Evolutionary conservation across 2,888 invertebrate species (phyloP).

Genomic region (Eulithis prunata): DNA sequence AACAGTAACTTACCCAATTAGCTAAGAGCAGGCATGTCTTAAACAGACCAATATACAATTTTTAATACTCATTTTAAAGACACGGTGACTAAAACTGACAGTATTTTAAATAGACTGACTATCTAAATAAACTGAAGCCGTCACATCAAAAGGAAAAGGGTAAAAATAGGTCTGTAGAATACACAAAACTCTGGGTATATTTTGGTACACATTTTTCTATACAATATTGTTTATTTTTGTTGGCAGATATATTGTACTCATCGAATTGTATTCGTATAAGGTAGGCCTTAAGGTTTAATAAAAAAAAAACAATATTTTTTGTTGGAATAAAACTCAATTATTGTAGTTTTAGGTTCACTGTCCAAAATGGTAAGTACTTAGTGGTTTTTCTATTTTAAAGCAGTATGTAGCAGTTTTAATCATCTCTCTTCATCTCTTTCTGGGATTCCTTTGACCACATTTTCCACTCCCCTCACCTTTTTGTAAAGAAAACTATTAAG

Average conservation of each 20-base stretch:
- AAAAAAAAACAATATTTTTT: no score
- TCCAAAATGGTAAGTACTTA: no score
- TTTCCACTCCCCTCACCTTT: slow-evolving; percentile 41
- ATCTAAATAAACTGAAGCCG: slow-evolving; percentile 52
- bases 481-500: slow-evolving; percentile 71
- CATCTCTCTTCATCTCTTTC: background rate
- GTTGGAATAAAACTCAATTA: no score
- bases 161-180: slow-evolving; percentile 47
- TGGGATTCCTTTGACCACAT: slow-evolving; percentile 34
- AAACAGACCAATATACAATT: slow-evolving; percentile 27
- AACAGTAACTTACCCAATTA: slow-evolving; percentile 28
- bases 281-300: no score
- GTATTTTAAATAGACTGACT: slow-evolving; percentile 56
- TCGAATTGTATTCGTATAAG: no score
- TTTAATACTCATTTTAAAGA: slow-evolving; percentile 43
- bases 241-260: background rate
- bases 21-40: slow-evolving; percentile 27
- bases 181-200: slow-evolving; percentile 50
- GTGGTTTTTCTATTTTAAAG: no score
- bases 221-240: background rate
- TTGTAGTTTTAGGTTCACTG: no score
- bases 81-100: slow-evolving; percentile 46
- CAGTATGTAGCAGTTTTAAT: background rate
- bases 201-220: background rate
- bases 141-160: slow-evolving; percentile 59